Percentiles rank a stretch among this genome's conserved stretches.
These are phyloP conservation scores for Microplitis demolitor DNA, from an alignment of 1,140 invertebrate genomes.

Conservation along the genomic window DNA sequence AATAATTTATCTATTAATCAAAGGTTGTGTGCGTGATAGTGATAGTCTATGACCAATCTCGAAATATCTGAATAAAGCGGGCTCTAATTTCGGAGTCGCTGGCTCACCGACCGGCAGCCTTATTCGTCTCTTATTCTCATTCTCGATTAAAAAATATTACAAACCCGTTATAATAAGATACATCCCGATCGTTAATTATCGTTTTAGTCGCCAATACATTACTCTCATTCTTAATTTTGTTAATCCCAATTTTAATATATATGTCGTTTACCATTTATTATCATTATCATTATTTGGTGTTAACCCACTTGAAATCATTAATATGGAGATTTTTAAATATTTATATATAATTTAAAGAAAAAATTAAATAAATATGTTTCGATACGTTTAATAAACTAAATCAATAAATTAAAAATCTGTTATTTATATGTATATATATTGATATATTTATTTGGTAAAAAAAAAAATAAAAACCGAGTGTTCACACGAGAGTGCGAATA, in stretches of 20 bases:
- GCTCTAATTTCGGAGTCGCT: conserved; percentile 8
- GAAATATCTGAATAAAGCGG: not conserved
- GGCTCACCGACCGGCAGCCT: too few relatives aligned
- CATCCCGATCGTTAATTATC: conserved; percentile 8
- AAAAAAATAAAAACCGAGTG: too few relatives aligned
- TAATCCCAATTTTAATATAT: conserved; percentile 6
- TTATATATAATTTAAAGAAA: not conserved
- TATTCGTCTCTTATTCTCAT: too few relatives aligned
- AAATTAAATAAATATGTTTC: not conserved
- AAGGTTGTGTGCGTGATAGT: conserved; percentile 24
- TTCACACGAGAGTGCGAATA: conserved; percentile 1
- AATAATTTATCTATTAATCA: conserved; percentile 57
- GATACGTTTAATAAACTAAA: too few relatives aligned
- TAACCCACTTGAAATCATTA: conserved; percentile 18
- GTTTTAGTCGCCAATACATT: not conserved
- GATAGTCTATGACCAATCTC: conserved; percentile 3
- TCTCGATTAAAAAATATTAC: conserved; percentile 11
- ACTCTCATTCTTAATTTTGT: conserved; percentile 18
- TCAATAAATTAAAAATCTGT: too few relatives aligned
- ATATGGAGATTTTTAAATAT: conserved; percentile 8
- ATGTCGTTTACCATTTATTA: not conserved
- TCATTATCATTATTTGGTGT: not conserved
- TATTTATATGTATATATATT: too few relatives aligned
- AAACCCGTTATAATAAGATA: not conserved
- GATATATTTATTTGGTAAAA: too few relatives aligned